Conservation (phyloP, 2,797 vertebrate genomes). For the Parotocinclus haroldoi region DNA sequence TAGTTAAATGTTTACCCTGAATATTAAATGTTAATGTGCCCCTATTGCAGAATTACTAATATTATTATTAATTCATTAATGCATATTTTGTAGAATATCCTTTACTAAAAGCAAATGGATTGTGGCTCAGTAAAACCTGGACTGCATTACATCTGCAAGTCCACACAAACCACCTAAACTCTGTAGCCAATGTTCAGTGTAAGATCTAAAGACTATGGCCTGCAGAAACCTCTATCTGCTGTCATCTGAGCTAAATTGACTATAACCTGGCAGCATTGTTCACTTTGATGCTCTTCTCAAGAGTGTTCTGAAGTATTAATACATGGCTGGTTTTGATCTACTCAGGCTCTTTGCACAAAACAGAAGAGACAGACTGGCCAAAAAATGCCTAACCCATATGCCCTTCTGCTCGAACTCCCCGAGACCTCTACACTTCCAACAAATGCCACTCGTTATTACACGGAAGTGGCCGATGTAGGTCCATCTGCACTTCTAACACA, state of each 20-base stretch:
- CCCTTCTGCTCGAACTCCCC: constrained; percentile 29
- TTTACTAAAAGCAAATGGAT: too few species aligned
- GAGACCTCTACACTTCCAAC: constrained; percentile 51
- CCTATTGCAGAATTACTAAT: too few species aligned
- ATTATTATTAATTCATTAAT: too few species aligned
- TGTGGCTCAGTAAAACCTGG: too few species aligned
- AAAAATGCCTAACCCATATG: constrained; percentile 47
- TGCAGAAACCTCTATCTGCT: constrained; percentile 15
- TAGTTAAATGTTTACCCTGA: too few species aligned
- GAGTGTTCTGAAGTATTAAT: constrained; percentile 48
- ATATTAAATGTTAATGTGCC: too few species aligned
- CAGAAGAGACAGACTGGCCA: constrained; percentile 42
- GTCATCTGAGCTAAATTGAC: constrained; percentile 33
- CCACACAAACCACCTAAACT: background rate
- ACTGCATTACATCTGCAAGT: too few species aligned
- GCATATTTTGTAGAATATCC: too few species aligned
- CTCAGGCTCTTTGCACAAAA: constrained; percentile 55
- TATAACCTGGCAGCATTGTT: constrained; percentile 17
- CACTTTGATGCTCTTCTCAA: constrained; percentile 33
- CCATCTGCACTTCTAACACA: constrained; percentile 59
- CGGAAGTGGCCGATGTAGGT: constrained; percentile 57
- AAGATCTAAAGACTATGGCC: background rate
- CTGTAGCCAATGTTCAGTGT: background rate
- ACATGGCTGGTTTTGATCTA: constrained; percentile 55
- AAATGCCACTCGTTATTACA: constrained; percentile 74